Base-by-base conservation (phyloP, 2,113 vertebrate species). In the Rhinopithecus roxellana region DNA sequence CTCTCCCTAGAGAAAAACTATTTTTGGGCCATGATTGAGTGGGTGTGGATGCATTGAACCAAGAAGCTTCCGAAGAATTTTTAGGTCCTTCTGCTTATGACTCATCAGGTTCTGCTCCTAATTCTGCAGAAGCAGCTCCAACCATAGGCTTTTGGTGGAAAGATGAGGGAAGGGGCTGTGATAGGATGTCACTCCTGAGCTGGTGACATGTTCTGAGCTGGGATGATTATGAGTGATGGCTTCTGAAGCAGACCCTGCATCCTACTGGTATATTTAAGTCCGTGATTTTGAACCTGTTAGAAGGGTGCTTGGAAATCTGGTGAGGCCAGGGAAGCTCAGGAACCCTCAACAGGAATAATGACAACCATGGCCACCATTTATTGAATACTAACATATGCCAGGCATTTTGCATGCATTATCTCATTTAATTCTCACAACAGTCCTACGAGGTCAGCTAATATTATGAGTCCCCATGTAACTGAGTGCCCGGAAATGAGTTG, bases 21-120 rank as follows among this genome's bases (percentile, higher is more conserved):
- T 40, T 93, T 96, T 95, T 81, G 40, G 85, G 18, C 22, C 43
- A 43, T 64, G 80, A 82, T 64, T 90, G 91, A 35, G 81, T 50
- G 25, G 48, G 23, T 89, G 89, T 96, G 79, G 61, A 67, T 77
- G 43, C 43, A 40, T 13, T 35, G 48, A 89, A 77, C 55, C 14
- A 43, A 59, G 85, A 75, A 25, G 7, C 18, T 93, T 89, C 89
- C 18, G 93, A 52, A 78, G 72, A 81, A 61, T 77, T 69, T 95
- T 86, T 59, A 86, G n/a, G 40, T 69, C 27, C 23, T 86, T 82
- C 40, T 77, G 14, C 17, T 45, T 3, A 6, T 86, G 67, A 93
- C 72, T 70, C 27, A 84, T 45, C 23, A n/a, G 48, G 52, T 70
- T 84, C 89, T 69, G 27, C 72, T 38, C 14, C 25, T 55, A 52